A percentile compares a stretch with the other conserved stretches of the same genome.
Conservation (phyloP, 2,113 vertebrate species). For the Indicator maculatus region DNA sequence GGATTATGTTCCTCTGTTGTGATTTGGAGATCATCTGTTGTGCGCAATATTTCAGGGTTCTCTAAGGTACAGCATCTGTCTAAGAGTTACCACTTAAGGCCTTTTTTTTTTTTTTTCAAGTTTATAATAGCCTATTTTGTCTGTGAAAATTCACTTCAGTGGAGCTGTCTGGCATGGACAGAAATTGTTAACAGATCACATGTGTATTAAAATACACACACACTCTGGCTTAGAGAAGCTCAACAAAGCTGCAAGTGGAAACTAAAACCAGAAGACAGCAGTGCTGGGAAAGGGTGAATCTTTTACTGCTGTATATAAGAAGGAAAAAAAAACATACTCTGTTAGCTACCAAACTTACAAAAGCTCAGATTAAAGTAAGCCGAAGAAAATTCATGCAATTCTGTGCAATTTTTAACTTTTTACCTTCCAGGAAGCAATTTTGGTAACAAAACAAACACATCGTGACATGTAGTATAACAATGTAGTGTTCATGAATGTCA, state of each 20-base stretch:
- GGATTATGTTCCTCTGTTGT: not conserved
- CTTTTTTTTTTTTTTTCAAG: not conserved
- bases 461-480: not conserved
- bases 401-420: not conserved
- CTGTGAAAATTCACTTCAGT: not conserved
- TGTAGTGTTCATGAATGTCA: not conserved
- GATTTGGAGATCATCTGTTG: not conserved
- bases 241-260: not conserved
- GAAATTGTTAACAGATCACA: not conserved
- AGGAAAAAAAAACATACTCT: not conserved
- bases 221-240: no score
- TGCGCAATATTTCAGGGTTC: not conserved
- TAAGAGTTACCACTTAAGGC: no score
- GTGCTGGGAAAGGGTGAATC: not conserved
- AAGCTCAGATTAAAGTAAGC: not conserved
- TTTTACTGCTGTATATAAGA: not conserved
- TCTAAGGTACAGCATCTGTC: not conserved
- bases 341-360: not conserved
- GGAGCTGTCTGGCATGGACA: not conserved
- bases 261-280: not conserved
- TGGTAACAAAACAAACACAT: not conserved
- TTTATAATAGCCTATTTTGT: not conserved
- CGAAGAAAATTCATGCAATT: not conserved
- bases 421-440: not conserved
- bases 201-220: fast-evolving